Evolutionary conservation across 2,888 invertebrate genomes (phyloP), one percentile per base, ranked within the genome.

Genomic region (Tetheella fluctuosa): DNA sequence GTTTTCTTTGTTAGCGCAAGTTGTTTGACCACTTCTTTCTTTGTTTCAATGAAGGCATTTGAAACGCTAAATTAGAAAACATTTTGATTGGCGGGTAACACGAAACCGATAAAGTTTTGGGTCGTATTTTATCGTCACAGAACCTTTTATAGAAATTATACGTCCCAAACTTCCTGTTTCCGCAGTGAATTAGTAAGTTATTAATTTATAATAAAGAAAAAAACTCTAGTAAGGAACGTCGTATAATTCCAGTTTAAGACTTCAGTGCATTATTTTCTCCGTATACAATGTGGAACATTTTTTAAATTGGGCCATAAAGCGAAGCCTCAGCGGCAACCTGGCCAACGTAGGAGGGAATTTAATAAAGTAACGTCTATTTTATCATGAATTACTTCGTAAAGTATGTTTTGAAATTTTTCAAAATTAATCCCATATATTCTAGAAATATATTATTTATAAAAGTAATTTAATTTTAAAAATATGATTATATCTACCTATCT

Each of bases 301-400:
- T 88, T 89, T 86, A 86, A 87, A 90, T 86, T 88, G 86, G 80
- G 81, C 82, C 79, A 89, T 91, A 90, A 91, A 89, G 73, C 78
- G 84, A 80, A 85, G 84, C 81, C 81, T 83, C 77, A 76, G 79
- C 78, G 80, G 84, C 83, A 77, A 80, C 80, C 82, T 80, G 84
- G 79, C 80, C 79, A 81, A 76, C 79, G 81, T 74, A 77, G 82
- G 74, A 80, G 79, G 75, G 84, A 89, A 86, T 89, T 90, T 90
- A 90, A 90, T 91, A 90, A 90, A 84, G 90, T 83, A 81, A 85
- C 83, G 78, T 82, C 80, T 86, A 84, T 85, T 85, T 86, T 85
- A 83, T 82, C 79, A 79, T 84, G 83, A 88, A 85, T 84, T 86
- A 86, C 85, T 85, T 79, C 79, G 70, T 71, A 72, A 81, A 78